These are phyloP conservation scores for Pelecanus crispus DNA, from an alignment of 2,113 vertebrate species.

Conservation along the genomic window DNA sequence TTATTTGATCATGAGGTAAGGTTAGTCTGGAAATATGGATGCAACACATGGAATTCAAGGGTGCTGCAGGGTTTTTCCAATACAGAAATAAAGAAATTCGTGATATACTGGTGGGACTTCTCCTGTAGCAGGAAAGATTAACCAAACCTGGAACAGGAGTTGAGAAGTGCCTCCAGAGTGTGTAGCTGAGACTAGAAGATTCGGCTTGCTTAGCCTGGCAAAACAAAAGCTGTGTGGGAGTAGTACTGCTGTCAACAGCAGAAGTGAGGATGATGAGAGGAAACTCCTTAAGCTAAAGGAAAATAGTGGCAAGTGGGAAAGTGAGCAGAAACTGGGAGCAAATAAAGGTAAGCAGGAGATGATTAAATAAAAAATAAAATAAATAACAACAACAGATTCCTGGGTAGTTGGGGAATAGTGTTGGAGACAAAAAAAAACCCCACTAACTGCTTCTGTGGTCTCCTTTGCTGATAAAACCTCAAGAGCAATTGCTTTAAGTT, in stretches of 20 bases:
- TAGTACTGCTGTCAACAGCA: not conserved
- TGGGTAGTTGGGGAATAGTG: not conserved
- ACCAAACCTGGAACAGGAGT: not conserved
- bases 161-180: not conserved
- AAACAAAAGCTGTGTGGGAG: not conserved
- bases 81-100: not conserved
- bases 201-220: not conserved
- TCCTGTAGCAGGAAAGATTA: not conserved
- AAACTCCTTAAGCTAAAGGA: not conserved
- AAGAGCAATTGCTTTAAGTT: not conserved
- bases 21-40: not conserved
- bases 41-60: not conserved
- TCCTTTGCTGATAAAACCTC: not conserved
- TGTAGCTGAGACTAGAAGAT: not conserved
- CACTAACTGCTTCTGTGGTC: not conserved
- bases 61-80: not conserved
- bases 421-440: accelerated
- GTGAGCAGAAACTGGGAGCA: not conserved
- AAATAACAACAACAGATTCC: not conserved
- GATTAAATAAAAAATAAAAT: not conserved
- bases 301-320: not conserved
- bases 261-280: not conserved
- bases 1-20: not conserved
- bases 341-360: not conserved
- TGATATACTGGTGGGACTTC: not conserved